Percentiles rank a stretch among this genome's conserved stretches.
These are phyloP conservation scores for Albula goreensis DNA, from an alignment of 2,113 vertebrate species.

Conservation along the genomic window DNA sequence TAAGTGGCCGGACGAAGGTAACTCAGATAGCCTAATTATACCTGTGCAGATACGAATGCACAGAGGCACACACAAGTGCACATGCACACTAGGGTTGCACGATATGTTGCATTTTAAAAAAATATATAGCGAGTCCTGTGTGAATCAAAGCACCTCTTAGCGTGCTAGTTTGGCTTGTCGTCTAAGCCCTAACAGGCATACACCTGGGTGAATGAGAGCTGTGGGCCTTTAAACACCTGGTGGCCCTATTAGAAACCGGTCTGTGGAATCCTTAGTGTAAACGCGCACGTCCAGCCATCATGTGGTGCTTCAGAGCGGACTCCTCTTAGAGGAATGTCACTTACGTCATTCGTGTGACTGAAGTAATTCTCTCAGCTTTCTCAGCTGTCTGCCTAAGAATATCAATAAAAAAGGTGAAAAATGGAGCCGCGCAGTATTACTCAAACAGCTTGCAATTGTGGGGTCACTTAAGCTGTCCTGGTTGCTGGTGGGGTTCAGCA, in stretches of 20 bases:
- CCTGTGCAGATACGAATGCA: background rate
- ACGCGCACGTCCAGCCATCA: background rate
- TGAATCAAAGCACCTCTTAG: too few species aligned
- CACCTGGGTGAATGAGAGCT: background rate
- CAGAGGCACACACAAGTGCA: background rate
- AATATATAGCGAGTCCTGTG: too few species aligned
- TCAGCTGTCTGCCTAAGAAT: background rate
- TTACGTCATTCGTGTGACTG: background rate
- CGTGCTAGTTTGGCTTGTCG: too few species aligned
- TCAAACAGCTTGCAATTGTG: background rate
- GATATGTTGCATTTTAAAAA: too few species aligned
- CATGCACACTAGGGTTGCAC: too few species aligned
- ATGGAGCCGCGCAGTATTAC: background rate
- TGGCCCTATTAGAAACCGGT: too few species aligned
- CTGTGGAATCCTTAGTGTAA: too few species aligned
- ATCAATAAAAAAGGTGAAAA: background rate
- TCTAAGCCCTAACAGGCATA: background rate
- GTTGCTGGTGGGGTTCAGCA: too few species aligned
- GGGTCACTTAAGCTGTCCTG: background rate
- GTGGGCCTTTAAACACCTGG: too few species aligned
- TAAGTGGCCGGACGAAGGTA: background rate
- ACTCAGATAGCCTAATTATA: background rate
- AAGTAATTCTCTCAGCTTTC: background rate
- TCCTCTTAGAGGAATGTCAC: background rate
- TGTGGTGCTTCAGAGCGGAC: background rate